Evolutionary conservation across 2,888 invertebrate species (phyloP).

Genomic region (Lissonota sp.): DNA sequence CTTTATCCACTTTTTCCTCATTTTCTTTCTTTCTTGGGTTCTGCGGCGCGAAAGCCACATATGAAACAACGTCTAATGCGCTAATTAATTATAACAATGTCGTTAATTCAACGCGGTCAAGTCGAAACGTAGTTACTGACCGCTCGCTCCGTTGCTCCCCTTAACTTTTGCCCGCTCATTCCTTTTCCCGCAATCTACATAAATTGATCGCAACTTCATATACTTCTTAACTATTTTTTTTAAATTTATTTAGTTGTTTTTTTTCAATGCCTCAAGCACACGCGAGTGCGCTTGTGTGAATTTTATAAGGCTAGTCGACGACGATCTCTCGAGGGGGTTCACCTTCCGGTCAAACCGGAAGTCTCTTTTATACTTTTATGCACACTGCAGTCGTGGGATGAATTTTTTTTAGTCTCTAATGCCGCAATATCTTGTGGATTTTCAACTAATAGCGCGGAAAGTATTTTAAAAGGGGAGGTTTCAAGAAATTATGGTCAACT

Average conservation of each 20-base stretch:
- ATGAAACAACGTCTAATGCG: constrained; percentile 62
- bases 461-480: no score
- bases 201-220: constrained; percentile 17
- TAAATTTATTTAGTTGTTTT: constrained; percentile 4
- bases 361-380: constrained; percentile 15
- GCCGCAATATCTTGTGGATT: no score
- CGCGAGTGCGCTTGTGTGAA: background rate
- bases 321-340: constrained; percentile 48
- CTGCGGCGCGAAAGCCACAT: constrained; percentile 16
- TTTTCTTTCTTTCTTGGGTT: no score
- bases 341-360: constrained; percentile 62
- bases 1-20: no score
- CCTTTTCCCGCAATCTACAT: background rate
- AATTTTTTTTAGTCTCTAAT: background rate
- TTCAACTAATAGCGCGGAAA: no score
- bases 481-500: no score
- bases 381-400: no score
- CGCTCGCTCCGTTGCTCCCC: constrained; percentile 71
- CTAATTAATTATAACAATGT: constrained; percentile 83
- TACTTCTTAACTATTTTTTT: no score
- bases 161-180: background rate
- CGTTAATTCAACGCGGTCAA: constrained; percentile 83
- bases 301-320: constrained; percentile 58
- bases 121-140: constrained; percentile 81
- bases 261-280: constrained; percentile 4